Evolutionary conservation across 2,797 vertebrate genomes (phyloP).

Genomic region (Centropyge bicolor): DNA sequence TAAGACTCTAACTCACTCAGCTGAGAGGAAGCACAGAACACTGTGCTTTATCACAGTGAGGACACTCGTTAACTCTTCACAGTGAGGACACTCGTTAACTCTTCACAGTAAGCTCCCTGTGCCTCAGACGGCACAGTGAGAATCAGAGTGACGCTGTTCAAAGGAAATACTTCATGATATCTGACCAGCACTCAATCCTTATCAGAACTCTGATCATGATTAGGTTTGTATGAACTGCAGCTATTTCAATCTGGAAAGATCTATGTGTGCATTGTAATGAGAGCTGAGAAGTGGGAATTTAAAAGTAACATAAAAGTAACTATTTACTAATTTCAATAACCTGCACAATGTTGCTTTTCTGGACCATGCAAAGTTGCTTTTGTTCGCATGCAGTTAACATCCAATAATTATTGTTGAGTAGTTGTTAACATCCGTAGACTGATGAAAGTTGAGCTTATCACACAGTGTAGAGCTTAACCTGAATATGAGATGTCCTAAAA

Average conservation of each 20-base stretch:
- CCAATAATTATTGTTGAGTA: not conserved
- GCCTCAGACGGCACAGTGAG: not conserved
- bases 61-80: slow-evolving; percentile 26
- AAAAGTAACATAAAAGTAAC: no score
- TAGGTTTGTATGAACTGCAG: not conserved
- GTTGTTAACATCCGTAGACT: not conserved
- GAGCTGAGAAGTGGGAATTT: no score
- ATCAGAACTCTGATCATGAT: not conserved
- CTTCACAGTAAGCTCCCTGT: slow-evolving; percentile 37
- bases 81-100: slow-evolving; percentile 28
- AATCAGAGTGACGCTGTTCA: slow-evolving; percentile 12
- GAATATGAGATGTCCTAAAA: no score
- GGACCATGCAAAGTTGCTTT: not conserved
- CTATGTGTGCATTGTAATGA: no score
- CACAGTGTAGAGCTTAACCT: no score
- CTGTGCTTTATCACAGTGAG: slow-evolving; percentile 37
- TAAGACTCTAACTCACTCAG: slow-evolving; percentile 78
- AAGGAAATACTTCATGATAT: not conserved
- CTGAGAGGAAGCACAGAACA: slow-evolving; percentile 62
- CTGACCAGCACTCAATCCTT: not conserved
- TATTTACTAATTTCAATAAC: no score
- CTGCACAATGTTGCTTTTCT: not conserved
- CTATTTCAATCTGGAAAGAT: no score
- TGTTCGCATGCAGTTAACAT: not conserved
- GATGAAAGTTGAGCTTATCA: no score